These are phyloP conservation scores for Gallirallus australis DNA, from an alignment of 2,797 vertebrate genomes.

Conservation along the genomic window DNA sequence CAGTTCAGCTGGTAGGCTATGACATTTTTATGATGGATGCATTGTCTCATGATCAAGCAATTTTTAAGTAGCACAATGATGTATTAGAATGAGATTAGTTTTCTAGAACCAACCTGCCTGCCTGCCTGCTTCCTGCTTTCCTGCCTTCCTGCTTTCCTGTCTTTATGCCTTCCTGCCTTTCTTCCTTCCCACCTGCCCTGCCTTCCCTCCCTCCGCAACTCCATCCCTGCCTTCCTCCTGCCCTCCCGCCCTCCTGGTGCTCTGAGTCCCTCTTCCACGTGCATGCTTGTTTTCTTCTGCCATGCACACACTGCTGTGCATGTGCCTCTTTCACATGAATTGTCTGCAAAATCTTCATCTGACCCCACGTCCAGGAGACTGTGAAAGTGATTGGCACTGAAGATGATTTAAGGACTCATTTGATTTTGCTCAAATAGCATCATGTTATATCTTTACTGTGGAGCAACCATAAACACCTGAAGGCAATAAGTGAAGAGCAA, in stretches of 20 bases:
- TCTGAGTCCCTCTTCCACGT: background rate
- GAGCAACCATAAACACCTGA: background rate
- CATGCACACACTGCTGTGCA: background rate
- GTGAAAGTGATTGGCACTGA: background rate
- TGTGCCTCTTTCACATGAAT: background rate
- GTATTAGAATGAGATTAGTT: background rate
- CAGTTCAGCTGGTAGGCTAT: background rate
- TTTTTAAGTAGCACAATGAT: background rate
- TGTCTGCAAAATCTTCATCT: background rate
- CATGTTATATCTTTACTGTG: background rate
- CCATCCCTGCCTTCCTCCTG: no score
- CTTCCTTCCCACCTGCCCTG: no score
- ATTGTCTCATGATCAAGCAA: background rate
- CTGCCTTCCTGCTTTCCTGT: no score
- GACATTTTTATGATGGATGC: background rate
- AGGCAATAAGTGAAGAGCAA: background rate
- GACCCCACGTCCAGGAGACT: background rate
- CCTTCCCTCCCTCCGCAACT: background rate
- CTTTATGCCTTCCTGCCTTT: rapidly evolving
- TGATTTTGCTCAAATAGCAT: background rate
- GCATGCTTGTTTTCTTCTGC: rapidly evolving
- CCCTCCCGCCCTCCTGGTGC: no score
- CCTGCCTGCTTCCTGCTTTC: no score
- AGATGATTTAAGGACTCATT: background rate
- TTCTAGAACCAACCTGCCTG: background rate